A percentile compares a stretch with the other conserved stretches of the same genome.
These are phyloP conservation scores for Eupithecia abbreviata DNA, from an alignment of 2,888 invertebrate species.

Conservation along the genomic window DNA sequence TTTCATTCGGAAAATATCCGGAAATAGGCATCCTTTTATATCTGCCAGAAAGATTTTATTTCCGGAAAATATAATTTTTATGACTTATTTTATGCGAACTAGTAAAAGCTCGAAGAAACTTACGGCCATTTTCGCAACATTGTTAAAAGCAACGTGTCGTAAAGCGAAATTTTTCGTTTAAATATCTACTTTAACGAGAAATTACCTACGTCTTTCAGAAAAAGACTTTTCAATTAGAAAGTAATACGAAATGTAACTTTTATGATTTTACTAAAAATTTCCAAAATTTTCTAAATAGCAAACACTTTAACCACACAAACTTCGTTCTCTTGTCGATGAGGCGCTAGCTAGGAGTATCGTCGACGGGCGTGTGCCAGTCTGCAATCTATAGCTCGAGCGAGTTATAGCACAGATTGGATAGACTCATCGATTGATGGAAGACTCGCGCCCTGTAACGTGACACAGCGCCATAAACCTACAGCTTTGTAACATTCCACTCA, in stretches of 20 bases:
- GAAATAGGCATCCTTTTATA: slow-evolving; percentile 3
- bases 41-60: slow-evolving; percentile 2
- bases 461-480: slow-evolving; percentile 50
- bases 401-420: slow-evolving; percentile 29
- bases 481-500: slow-evolving; percentile 61
- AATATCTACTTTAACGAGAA: background rate
- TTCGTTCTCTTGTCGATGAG: background rate
- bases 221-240: background rate
- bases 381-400: background rate
- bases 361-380: background rate
- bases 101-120: slow-evolving; percentile 14
- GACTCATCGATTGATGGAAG: slow-evolving; percentile 52
- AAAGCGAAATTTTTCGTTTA: background rate
- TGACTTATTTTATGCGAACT: slow-evolving; percentile 12
- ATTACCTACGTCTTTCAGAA: background rate
- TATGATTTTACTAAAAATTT: background rate
- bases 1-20: slow-evolving; percentile 15
- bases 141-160: slow-evolving; percentile 1
- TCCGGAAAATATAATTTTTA: slow-evolving; percentile 7
- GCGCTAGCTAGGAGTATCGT: background rate
- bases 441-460: slow-evolving; percentile 53
- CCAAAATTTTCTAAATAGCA: background rate
- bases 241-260: background rate
- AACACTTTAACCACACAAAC: background rate
- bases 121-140: slow-evolving; percentile 14